These are phyloP conservation scores for Neomorphus geoffroyi DNA, from an alignment of 2,797 vertebrate species.

Conservation along the genomic window DNA sequence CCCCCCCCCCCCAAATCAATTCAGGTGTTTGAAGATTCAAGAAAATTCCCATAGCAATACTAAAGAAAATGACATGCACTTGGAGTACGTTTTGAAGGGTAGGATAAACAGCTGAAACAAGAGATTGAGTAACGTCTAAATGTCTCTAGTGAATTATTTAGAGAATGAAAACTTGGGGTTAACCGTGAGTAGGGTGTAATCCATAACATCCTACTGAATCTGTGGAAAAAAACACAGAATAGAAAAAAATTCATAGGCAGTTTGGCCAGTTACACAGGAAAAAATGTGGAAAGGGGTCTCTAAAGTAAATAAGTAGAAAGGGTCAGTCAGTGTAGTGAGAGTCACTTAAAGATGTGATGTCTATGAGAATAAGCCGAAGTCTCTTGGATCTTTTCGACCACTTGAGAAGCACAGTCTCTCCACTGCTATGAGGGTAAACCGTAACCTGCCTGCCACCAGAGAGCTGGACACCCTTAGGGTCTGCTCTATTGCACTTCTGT, in stretches of 20 bases:
- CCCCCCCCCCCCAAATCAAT: neutral
- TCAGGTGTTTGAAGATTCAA: neutral
- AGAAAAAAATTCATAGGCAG: neutral
- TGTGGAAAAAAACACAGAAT: neutral
- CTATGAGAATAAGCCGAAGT: neutral
- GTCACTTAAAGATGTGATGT: neutral
- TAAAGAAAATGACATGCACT: neutral
- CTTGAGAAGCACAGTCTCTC: neutral
- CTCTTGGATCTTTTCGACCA: neutral
- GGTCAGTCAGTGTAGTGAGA: neutral
- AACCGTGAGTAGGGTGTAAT: neutral
- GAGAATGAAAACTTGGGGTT: neutral
- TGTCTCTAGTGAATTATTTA: neutral
- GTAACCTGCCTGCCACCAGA: neutral
- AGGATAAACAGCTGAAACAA: neutral
- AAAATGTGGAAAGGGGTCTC: neutral
- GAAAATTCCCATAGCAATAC: neutral
- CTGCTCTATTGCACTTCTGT: neutral
- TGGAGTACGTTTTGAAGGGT: neutral
- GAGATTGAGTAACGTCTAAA: neutral
- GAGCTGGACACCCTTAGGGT: neutral
- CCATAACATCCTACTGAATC: too few relatives aligned
- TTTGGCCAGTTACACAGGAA: neutral
- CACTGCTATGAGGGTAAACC: neutral
- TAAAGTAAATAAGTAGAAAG: neutral